Evolutionary conservation across 2,113 vertebrate genomes (phyloP), one percentile per base, ranked within the genome.

Genomic region (Lepus europaeus): DNA sequence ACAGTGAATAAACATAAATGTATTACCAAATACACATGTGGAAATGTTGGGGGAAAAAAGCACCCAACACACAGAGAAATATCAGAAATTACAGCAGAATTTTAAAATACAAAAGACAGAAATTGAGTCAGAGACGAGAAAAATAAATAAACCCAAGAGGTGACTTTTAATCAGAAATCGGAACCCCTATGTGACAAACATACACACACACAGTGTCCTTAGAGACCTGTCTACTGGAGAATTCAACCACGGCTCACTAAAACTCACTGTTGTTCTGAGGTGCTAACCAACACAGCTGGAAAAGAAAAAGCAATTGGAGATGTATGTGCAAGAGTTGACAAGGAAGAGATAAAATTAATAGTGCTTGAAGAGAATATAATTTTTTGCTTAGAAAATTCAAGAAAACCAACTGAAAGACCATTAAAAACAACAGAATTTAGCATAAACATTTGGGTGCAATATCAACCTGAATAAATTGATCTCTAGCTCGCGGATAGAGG

Each of bases 141-240:
- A 91, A 51, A 87, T 63, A 81, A 83, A 77, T 70, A 59, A 90
- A 78, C 78, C 61, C 31, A 91, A 82, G 25, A 80, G 3, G 11
- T 73, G 8, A 11, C 10, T 74, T 36, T 66, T 59, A 36, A 91
- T 45, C 45, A 45, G 45, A 45, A 45, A 45, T 45, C 45, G 45
- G 45, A 45, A 45, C 45, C 45, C 45, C 45, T 45, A 45, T 45
- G 45, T 45, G 45, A 45, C 45, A 39, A 39, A 39, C 39, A 45
- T 9, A 51, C 59, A 49, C 36, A 77, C 8, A 88, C 9, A 49
- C 63, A 51, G 17, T 11, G 33, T 63, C 79, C 33, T 36, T 33
- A 49, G 64, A 20, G 33, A 45, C n/a, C 45, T 33, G 66, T 70
- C 64, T 59, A 19, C n/a, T n/a, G 7, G 29, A 39, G 87, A 69